Evolutionary conservation across 2,797 vertebrate genomes (phyloP).

Genomic region (Sandelia bainsii): DNA sequence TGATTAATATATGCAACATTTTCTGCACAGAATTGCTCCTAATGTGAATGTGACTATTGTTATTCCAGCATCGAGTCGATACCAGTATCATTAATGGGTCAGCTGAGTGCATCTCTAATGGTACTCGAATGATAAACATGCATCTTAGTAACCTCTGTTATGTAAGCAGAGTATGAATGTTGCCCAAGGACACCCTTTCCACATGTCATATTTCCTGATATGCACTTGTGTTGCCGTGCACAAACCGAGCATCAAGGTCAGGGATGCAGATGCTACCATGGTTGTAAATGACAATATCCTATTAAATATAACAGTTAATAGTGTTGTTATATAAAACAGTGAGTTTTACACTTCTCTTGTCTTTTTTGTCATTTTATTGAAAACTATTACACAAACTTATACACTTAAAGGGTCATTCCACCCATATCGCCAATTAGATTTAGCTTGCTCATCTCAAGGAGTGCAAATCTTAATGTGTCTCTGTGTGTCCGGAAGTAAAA

Average conservation of each 20-base stretch:
- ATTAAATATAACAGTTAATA: not conserved
- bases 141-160: constrained; percentile 63
- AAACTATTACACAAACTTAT: not conserved
- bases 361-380: not conserved
- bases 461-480: not conserved
- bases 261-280: constrained; percentile 3
- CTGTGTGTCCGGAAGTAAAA: not conserved
- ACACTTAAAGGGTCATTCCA: not conserved
- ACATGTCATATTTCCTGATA: constrained; percentile 10
- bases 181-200: constrained; percentile 44
- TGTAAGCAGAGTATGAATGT: constrained; percentile 59
- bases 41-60: not conserved
- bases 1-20: not conserved
- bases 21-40: not conserved
- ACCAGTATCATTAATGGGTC: constrained; percentile 4
- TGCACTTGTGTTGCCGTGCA: constrained; percentile 11
- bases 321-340: not conserved
- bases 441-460: not conserved
- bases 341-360: not conserved
- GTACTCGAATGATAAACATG: constrained; percentile 17
- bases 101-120: constrained; percentile 17
- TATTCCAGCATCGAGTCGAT: constrained; percentile 5
- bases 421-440: not conserved
- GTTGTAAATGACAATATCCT: not conserved
- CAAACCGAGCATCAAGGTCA: not conserved